phyloP scores from a whole-genome alignment of 2,113 vertebrate genomes.

The Anas platyrhynchos region DNA sequence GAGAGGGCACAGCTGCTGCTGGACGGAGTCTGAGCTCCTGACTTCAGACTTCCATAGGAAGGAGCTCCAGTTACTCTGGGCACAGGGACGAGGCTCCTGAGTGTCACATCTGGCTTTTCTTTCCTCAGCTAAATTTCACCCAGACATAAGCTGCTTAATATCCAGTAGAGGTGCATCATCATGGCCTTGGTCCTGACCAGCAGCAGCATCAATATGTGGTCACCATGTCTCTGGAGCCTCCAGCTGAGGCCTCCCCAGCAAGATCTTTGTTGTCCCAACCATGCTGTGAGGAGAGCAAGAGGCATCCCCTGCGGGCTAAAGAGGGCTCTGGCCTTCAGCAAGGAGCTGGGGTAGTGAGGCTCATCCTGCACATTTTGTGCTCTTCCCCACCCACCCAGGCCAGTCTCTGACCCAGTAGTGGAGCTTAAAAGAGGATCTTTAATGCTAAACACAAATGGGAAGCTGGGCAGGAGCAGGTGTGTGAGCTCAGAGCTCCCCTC shows the following conservation, averaged over 20 bases:
- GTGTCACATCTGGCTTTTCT: neutral
- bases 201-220: neutral
- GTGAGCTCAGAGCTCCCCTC: neutral
- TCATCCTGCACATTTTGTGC: neutral
- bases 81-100: fast-evolving
- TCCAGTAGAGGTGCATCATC: neutral
- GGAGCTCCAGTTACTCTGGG: neutral
- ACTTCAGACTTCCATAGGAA: neutral
- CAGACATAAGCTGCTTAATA: neutral
- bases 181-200: neutral
- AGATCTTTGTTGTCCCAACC: neutral
- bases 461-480: fast-evolving
- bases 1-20: neutral
- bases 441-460: neutral
- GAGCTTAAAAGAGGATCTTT: neutral
- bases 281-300: neutral
- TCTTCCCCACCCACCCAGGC: neutral
- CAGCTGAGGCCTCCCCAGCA: neutral
- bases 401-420: neutral
- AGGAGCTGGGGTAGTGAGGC: neutral
- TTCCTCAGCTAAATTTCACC: neutral
- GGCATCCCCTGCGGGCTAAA: neutral
- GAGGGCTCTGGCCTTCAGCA: neutral
- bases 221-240: neutral
- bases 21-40: neutral